Base-by-base conservation (phyloP, 1,140 invertebrate species). In the Cecropterus lyciades region DNA sequence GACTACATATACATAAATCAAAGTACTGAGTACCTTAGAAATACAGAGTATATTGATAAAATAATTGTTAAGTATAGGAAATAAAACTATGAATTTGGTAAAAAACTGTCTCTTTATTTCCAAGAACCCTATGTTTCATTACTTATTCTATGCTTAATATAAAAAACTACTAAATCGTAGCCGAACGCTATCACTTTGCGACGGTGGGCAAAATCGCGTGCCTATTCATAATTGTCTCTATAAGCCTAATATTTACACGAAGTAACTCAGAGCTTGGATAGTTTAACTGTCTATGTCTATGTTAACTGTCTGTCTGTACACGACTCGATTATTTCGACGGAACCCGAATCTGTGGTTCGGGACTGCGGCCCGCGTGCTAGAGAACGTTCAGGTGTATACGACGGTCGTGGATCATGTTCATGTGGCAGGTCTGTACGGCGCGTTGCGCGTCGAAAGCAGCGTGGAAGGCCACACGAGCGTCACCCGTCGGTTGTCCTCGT, bases 381-480 rank as follows among this genome's bases (percentile, higher is more conserved):
- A 92, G 77, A 3, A 92, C 65, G 7, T 64, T 80, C 1, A 93
- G 73, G 11, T 51, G 83, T 43, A 93, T 84, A 2, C 83, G 63
- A n/a, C 92, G 53, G 20, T 92, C 89, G 55, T 87, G 80, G 9
- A 93, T 92, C 4, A 68, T 78, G 66, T 84, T 72, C 71, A 85
- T 69, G 56, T 93, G 79, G 1, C 79, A 76, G 3, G 86, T 86
- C 62, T 95, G 93, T 1, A 97, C 91, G 0, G 97, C 97, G 15
- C 94, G 93, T 62, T 95, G 93, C 0, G 97, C 97, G 59, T 98
- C 96, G 13, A 94, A 93, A 0, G 96, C 95, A 0, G 94, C 94
- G 0, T 93, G 92, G 79, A 99, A 98, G 0, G 96, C 95, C 0
- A 99, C 96, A 7, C 97, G 94, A 0, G 97, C 97, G 85, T 99